phyloP scores from a whole-genome alignment of 1,140 invertebrate genomes.

The Cydia pomonella region DNA sequence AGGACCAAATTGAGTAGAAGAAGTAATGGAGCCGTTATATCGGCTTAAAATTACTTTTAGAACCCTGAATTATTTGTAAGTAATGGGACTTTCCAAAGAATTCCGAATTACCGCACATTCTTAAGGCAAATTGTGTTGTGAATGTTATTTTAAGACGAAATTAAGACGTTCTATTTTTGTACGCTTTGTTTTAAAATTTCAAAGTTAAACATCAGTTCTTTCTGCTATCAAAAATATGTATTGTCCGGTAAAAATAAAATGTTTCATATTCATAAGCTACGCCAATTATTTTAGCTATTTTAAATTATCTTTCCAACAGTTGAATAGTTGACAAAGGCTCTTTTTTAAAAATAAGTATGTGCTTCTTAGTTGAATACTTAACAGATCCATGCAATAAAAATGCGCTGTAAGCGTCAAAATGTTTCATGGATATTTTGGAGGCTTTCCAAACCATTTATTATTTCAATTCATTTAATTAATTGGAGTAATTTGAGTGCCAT shows the following conservation, averaged over 20 bases:
- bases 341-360: no score
- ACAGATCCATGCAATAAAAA: no score
- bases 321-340: no score
- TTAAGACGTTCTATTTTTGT: not conserved
- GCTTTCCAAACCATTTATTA: not conserved
- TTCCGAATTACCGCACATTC: not conserved
- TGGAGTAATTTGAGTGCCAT: not conserved
- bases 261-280: no score
- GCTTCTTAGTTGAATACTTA: no score
- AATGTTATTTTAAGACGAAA: not conserved
- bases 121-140: not conserved
- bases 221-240: no score
- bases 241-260: no score
- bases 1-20: constrained; percentile 35
- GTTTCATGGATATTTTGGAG: not conserved
- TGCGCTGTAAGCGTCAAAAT: no score
- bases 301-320: no score
- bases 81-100: constrained; percentile 13
- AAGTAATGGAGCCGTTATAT: constrained; percentile 34
- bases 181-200: no score
- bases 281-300: no score
- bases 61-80: constrained; percentile 16
- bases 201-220: no score
- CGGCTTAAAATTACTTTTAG: constrained; percentile 15
- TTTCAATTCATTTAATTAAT: constrained; percentile 3